Conservation (phyloP, 2,888 invertebrate genomes). For the Drosophila stalkeri region DNA sequence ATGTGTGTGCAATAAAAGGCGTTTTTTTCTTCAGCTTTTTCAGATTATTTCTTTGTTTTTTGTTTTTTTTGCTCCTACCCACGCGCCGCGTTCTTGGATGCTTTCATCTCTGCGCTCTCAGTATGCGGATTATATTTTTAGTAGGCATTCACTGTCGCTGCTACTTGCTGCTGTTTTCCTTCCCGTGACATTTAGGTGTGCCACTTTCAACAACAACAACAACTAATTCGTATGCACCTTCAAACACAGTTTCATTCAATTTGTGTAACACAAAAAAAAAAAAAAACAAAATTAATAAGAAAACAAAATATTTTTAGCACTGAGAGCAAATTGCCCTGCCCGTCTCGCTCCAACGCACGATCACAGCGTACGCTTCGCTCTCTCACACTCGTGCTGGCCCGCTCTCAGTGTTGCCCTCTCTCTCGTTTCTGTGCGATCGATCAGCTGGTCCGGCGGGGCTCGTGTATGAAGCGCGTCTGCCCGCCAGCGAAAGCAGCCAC, state of each 20-base stretch:
- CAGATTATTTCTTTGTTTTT: not conserved
- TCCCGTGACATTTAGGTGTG: conserved; percentile 44
- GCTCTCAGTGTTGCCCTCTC: conserved; percentile 18
- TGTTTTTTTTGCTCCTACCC: conserved; percentile 32
- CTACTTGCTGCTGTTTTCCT: conserved; percentile 17
- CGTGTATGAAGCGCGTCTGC: conserved; percentile 53
- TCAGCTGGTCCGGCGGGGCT: conserved; percentile 25
- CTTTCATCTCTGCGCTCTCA: conserved; percentile 25
- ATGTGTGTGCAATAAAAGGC: conserved; percentile 10
- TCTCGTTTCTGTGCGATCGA: conserved; percentile 42
- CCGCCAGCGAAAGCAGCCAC: conserved; percentile 67
- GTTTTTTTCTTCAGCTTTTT: not conserved
- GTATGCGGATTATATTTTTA: conserved; percentile 50
- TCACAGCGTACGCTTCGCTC: not conserved
- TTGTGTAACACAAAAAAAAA: conserved; percentile 12
- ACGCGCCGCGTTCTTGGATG: conserved; percentile 31
- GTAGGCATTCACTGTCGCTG: conserved; percentile 26
- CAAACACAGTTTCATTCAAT: conserved; percentile 29
- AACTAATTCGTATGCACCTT: conserved; percentile 24
- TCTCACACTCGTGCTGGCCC: conserved; percentile 6
- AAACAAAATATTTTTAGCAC: conserved; percentile 42
- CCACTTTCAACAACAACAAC: conserved; percentile 39
- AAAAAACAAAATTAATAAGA: not conserved
- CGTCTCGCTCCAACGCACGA: conserved; percentile 2
- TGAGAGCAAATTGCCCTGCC: not conserved